Base-by-base conservation (phyloP, 1,140 invertebrate genomes). In the Lepidurus apus region DNA sequence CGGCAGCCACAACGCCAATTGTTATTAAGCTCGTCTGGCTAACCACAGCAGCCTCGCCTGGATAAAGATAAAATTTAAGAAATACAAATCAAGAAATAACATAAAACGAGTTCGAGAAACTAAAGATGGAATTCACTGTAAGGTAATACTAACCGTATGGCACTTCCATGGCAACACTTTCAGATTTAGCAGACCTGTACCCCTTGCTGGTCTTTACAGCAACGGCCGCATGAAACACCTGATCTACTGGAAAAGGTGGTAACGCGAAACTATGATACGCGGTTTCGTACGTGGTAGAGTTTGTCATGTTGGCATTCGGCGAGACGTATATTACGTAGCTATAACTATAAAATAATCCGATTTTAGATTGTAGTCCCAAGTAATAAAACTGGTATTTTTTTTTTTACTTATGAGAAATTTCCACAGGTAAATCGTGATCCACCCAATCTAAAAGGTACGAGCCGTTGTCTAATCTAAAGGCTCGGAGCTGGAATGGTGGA, bases 251-350 rank as follows among this genome's bases (percentile, higher is more conserved):
- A 1, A 77, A 53, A 45, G 76, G 26, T 6, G 42, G 42, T 13
- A 77, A 47, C 6, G 76, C 45, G 10, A 77, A 42, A 3, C 21
- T 45, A 43, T 77, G 43, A 42, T 73, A 42, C 13, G 13, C n/a
- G 43, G 42, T 45, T 21, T 34, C 43, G 26, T 77, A 45, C 1
- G 26, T 45, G 42, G 7, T 47, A 73, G 42, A 13, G 10, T 34
- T 47, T 7, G 76, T 47, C 43, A 77, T 45, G 6, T 83, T 85
- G 42, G 84, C 85, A 7, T 89, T 87, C 81, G 88, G 86, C 1
- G 87, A 88, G 0, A 94, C 85, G 42, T 90, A 83, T 2, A 94
- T 85, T 84, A 91, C 88, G 82, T 90, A 93, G 73, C 87, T 85
- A 80, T 86, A 86, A 7, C 89, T 90, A 80, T 77, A 84, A 84